Evolutionary conservation across 2,113 vertebrate species (phyloP).

Genomic region (Gnathonemus longibarbis): DNA sequence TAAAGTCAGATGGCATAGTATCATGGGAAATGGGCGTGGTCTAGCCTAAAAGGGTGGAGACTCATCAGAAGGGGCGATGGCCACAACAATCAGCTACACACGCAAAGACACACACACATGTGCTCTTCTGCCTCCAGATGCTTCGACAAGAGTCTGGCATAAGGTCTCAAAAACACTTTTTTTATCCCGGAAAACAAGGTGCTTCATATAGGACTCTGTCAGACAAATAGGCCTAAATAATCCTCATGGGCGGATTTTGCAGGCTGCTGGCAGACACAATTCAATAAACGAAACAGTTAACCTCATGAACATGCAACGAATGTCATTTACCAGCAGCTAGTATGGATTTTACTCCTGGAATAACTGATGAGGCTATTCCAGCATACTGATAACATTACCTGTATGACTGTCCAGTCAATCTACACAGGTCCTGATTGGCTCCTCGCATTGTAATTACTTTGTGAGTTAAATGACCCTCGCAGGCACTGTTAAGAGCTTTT

Average conservation of each 20-base stretch:
- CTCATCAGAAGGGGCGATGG: background rate
- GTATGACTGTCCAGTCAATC: background rate
- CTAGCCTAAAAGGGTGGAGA: background rate
- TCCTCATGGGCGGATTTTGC: background rate
- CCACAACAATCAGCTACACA: background rate
- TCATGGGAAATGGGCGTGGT: background rate
- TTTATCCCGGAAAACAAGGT: background rate
- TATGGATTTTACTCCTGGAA: background rate
- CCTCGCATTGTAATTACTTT: slow-evolving; percentile 13
- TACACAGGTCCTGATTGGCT: background rate
- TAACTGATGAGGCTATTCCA: slow-evolving; percentile 2
- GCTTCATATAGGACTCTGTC: background rate
- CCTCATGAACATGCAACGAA: background rate
- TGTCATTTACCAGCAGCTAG: background rate
- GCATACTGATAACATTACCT: slow-evolving; percentile 10
- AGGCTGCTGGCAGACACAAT: background rate
- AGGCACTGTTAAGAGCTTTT: slow-evolving; percentile 23
- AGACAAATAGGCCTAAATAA: background rate
- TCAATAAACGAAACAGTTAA: slow-evolving; percentile 9
- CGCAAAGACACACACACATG: background rate
- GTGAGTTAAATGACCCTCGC: slow-evolving; percentile 17
- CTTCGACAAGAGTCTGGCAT: background rate
- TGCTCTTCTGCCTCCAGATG: too few relatives aligned
- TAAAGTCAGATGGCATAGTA: background rate
- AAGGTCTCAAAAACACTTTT: background rate